Base-by-base conservation (phyloP, 2,797 vertebrate genomes). In the Phalloptychus januarius region DNA sequence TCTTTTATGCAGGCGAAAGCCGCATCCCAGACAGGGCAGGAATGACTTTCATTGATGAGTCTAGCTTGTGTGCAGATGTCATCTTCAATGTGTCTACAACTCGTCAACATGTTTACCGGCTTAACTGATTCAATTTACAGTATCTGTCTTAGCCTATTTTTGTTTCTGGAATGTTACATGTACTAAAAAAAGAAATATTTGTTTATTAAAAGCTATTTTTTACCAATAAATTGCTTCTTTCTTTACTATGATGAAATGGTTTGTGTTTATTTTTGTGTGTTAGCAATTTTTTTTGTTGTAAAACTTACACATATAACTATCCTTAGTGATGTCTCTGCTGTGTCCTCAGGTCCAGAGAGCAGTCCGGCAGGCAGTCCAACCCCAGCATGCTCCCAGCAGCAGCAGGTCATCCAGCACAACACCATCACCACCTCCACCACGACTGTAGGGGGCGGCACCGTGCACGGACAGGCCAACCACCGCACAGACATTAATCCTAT, bases 401-500 rank as follows among this genome's bases (percentile, higher is more conserved):
- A 99, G 93, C 98, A 99, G 92, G 98, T 99, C 95, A 99, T 99
- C 93, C 98, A 99, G 95, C 98, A 99, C 96, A 99, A 99, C 95
- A 99, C 97, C 96, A 98, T 99, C 94, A 99, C 97, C 52, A 99
- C 98, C 86, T 99, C 98, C 92, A 98, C 97, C 50, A 96, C 97
- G 0, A 88, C 94, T 40, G 95, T 97, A 96, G 97, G 97, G 88
- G 97, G 97, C 93, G 96, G 95, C 93, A 95, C 95, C 79, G 95
- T 96, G 83, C 97, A 97, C 79, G 97, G 96, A 82, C 97, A 97
- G 89, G 95, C 98, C 92, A 98, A 97, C 94, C 98, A 98, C 94
- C 96, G 97, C 96, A 98, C 97, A 96, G 98, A 99, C 95, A 97
- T 99, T 95, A 99, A 99, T 88, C 97, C 97, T 73, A 98, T 99